Evolutionary conservation across 2,888 invertebrate genomes (phyloP), one percentile per base, ranked within the genome.

Genomic region (Lomographa bimaculata): DNA sequence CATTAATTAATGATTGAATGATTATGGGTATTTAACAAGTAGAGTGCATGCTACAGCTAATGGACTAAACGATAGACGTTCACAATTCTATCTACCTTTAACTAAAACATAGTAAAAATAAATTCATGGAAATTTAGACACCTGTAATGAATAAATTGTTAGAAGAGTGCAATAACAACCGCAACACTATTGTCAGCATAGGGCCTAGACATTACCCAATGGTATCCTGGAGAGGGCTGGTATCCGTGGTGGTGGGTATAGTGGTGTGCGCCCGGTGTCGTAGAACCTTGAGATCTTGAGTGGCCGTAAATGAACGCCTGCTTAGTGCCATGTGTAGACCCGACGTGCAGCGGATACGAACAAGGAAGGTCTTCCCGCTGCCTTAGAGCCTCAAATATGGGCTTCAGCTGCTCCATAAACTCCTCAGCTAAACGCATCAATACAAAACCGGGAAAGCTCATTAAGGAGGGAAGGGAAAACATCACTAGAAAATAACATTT

Each of bases 321-420:
- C 79, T 90, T 89, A 71, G 89, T 89, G 90, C 91, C 82, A 89
- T 92, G 85, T 84, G 92, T 87, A 75, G 92, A 85, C 80, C 93
- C 93, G 92, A 96, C 95, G 91, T 95, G 95, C 86, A 96, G 94
- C 74, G 96, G 96, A 90, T 95, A 96, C 76, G 96, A 95, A 90
- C 95, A 96, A 79, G 96, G 96, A 71, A 96, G 93, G 89, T 96
- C 95, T 90, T 96, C 96, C 83, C 95, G 94, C 85, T 95, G 95
- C 80, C 97, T 93, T 82, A 97, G 93, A 90, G 95, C 95, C 91
- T 97, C 96, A 93, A 97, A 97, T 91, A 97, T 96, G 79, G 97
- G 97, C 95, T 94, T 96, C 94, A 97, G 92, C 92, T 97, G 96
- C 91, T 94, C 95, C 94, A 97, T 93, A 92, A 97, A 96, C 92